These are phyloP conservation scores for Tenthredo mesomela DNA, from an alignment of 2,888 invertebrate species.

Conservation along the genomic window DNA sequence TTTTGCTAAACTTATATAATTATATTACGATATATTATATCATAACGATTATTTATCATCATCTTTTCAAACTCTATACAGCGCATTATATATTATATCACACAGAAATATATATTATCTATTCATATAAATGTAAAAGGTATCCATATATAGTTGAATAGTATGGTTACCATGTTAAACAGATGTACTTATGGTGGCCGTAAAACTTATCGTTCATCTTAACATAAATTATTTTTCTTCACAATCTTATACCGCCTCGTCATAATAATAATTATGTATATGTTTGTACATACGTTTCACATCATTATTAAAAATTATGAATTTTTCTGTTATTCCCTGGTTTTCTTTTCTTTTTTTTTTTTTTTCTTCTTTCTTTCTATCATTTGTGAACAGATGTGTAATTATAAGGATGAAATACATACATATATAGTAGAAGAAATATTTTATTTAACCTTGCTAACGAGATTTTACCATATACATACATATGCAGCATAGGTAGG, in stretches of 20 bases:
- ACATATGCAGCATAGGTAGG: not conserved
- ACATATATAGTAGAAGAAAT: not conserved
- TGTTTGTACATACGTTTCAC: too few relatives aligned
- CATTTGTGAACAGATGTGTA: not conserved
- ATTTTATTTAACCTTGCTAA: not conserved
- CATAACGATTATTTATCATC: not conserved
- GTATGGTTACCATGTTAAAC: not conserved
- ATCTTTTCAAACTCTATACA: not conserved
- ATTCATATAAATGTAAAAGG: not conserved
- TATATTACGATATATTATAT: not conserved
- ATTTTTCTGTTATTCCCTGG: too few relatives aligned
- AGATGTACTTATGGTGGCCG: not conserved
- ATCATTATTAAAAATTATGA: not conserved
- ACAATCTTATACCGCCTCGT: not conserved
- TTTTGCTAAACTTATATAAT: not conserved
- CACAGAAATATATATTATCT: not conserved
- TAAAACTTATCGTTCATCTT: constrained; percentile 31
- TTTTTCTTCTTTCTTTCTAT: not conserved
- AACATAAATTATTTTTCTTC: constrained; percentile 17
- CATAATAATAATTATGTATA: too few relatives aligned
- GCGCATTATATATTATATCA: not conserved
- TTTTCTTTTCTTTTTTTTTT: not conserved
- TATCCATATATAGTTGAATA: not conserved
- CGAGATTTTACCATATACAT: not conserved
- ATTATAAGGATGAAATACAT: not conserved